Base-by-base conservation (phyloP, 2,888 invertebrate genomes). In the Syritta pipiens region DNA sequence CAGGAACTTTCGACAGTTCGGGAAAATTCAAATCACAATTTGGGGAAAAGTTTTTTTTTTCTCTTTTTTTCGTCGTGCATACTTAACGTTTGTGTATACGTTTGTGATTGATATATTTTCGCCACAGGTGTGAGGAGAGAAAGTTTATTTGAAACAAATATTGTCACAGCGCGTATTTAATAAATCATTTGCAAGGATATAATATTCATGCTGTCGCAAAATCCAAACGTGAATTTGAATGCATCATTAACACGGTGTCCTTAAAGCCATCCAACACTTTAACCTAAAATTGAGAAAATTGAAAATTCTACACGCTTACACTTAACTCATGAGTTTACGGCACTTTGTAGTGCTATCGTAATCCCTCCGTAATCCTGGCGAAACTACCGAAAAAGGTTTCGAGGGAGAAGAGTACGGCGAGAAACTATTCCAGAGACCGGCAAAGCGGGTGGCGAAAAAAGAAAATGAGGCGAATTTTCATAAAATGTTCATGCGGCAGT, bases 401-500 rank as follows among this genome's bases (percentile, higher is more conserved):
- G 14, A 26, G 30, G 32, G 17, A 14, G 9, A 17, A 6, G 2
- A 2, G 7, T 14, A 9, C 10, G 28, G 28, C 28, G 28, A 7
- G 28, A n/a, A 7, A 2, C 2, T 28, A 1, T 7, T 28, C 9
- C 4, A 7, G 37, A 37, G n/a, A n/a, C n/a, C n/a, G n/a, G n/a
- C n/a, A 48, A n/a, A n/a, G 7, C 7, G 24, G 32, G 22, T 28
- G 42, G 19, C 32, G 4, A 20, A 32, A 32, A 24, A 42, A 44
- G 20, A 65, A 79, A 72, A 71, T 71, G 77, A 37, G 48, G 67
- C 32, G 51, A 79, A 79, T 72, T 79, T 79, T 72, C 79, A 72
- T 79, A 79, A 79, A 79, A 79, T 79, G 72, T 72, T 72, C 72
- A 72, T 72, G 62, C 49, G 53, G 71, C 67, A 62, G 72, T 79